Percentiles rank a stretch among this genome's conserved stretches.
phyloP scores from a whole-genome alignment of 1,140 invertebrate genomes.

The Meloidogyne floridensis region DNA sequence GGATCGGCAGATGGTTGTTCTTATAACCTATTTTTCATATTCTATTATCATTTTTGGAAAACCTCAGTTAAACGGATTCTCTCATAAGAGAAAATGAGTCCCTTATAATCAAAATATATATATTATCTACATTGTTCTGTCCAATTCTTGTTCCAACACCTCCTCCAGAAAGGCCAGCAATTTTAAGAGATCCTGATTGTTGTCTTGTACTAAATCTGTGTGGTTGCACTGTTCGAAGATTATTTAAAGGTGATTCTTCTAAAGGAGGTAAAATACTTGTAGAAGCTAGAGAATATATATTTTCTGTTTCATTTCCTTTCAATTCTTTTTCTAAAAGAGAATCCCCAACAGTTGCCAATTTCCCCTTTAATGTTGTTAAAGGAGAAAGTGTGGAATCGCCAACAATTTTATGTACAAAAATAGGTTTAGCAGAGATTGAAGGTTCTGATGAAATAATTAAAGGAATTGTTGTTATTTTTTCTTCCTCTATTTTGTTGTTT shows the following conservation, averaged over 20 bases:
- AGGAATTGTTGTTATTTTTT: neutral
- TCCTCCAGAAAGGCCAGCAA: neutral
- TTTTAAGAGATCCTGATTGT: conserved; percentile 3
- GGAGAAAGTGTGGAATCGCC: conserved; percentile 21
- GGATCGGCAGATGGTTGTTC: no score
- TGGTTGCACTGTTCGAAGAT: neutral
- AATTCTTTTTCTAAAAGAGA: neutral
- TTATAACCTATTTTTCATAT: no score
- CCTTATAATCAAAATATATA: no score
- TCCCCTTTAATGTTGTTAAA: neutral
- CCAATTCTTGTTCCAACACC: conserved; percentile 8
- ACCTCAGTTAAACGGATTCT: no score
- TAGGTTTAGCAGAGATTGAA: neutral
- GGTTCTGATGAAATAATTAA: conserved; percentile 7
- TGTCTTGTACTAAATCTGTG: neutral
- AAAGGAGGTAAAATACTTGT: neutral
- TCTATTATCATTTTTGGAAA: no score
- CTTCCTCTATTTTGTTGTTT: neutral
- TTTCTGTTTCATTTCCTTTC: neutral
- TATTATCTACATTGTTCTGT: neutral
- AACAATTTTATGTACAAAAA: conserved; percentile 11
- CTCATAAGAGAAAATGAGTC: no score
- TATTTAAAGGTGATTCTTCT: neutral
- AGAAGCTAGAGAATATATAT: neutral
- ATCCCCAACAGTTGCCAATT: conserved; percentile 8